Conservation (phyloP, 2,797 vertebrate genomes). For the Psittacula echo region DNA sequence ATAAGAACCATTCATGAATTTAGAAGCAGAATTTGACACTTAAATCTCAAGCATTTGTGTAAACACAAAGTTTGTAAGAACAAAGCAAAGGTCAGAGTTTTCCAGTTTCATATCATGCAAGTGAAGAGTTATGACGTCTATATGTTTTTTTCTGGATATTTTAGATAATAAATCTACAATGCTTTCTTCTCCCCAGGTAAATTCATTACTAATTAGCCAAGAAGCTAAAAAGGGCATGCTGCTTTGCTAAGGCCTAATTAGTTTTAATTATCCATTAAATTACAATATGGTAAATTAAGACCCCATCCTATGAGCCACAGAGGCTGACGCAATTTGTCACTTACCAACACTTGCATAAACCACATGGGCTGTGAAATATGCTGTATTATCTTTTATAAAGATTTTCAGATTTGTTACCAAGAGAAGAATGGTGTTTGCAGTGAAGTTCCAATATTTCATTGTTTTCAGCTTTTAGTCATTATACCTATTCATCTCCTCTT, state of each 20-base stretch:
- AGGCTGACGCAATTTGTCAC: conserved; percentile 13
- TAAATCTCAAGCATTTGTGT: neutral
- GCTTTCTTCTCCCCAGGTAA: conserved; percentile 8
- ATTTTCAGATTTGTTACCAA: conserved; percentile 27
- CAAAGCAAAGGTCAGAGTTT: neutral
- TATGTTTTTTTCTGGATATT: neutral
- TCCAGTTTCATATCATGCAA: neutral
- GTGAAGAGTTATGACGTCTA: neutral
- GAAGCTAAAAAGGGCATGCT: neutral
- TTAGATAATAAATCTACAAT: neutral
- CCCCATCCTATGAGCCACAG: neutral
- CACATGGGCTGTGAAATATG: neutral
- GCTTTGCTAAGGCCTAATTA: conserved; percentile 35
- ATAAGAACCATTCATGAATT: neutral
- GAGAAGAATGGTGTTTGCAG: neutral
- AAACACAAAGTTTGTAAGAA: neutral
- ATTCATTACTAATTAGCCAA: conserved; percentile 11
- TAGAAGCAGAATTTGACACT: neutral
- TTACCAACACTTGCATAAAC: neutral
- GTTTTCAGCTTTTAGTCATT: neutral
- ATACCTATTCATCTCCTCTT: neutral
- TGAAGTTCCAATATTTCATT: neutral
- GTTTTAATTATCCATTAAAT: conserved; percentile 56
- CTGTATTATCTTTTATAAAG: neutral
- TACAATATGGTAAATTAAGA: conserved; percentile 27